Base-by-base conservation (phyloP, 2,113 vertebrate genomes). In the Pampusana beccarii region DNA sequence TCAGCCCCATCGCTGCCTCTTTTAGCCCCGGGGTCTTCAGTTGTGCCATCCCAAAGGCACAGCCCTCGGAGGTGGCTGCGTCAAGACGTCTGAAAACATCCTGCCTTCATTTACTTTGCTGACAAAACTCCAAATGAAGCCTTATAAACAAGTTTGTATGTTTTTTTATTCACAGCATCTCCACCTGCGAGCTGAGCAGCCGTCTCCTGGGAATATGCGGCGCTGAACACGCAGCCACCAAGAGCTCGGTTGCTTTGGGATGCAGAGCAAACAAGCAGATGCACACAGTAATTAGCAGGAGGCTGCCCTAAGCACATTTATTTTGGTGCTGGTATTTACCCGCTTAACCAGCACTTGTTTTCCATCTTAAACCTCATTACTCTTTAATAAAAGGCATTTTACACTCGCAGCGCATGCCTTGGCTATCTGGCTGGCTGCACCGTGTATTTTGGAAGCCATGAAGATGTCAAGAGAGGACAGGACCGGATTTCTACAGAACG, bases 1-100 rank as follows among this genome's bases (percentile, higher is more conserved):
- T 11, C 48, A 58, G 19, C 46, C 29, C 24, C 25, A 3, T 29
- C 51, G 2, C 23, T 24, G 14, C 11, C 57, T 54, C 29, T 50
- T 50, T 23, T 36, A 77, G 38, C 48, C 11, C 1, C 0, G 15
- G 2, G 31, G 11, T 1, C 1, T 42, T 72, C 0, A 0, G 75
- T 42, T 90, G 82, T 86, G 57, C 26, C 62, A 48, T 11, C 53
- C 71, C 71, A 44, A 75, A 75, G 58, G 29, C 58, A 18, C 38
- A 57, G 21, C 34, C 72, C 71, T 29, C 5, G 29, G 62, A 72
- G 57, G 19, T 0, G 0, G 31, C 34, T 29, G 46, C 50, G 38
- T 60, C 70, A 82, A 64, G 79, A 13, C 33, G 80, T 34, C 28
- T 26, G 40, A 88, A 86, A 77, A 80, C 86, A 94, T 66, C 77